Evolutionary conservation across 2,888 invertebrate genomes (phyloP), one percentile per base, ranked within the genome.

Genomic region (Deilephila elpenor): DNA sequence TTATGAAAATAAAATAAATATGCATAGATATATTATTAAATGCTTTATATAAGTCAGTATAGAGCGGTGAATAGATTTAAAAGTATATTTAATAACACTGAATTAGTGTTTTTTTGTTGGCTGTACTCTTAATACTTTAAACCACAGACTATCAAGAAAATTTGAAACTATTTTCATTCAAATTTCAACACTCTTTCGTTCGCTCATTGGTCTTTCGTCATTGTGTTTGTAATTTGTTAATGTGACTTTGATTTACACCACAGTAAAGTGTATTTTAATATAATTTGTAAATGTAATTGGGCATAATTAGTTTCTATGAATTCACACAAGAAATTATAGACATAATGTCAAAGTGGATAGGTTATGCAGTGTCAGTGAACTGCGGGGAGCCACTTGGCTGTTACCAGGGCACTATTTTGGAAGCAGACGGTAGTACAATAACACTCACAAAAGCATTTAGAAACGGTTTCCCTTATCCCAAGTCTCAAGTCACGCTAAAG

Each of bases 341-440:
- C 25, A 84, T 20, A 61, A 96, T 96, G 96, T 93, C 95, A 76
- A 93, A 95, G 80, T 97, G 96, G 96, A 89, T 97, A 77, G 98
- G 98, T 72, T 97, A 96, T 88, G 96, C 97, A 79, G 97, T 98
- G 78, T 98, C 98, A 25, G 96, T 98, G 75, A 97, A 97, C 88
- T 98, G 98, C 89, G 96, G 96, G 37, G 96, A 96, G 75, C 96
- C 96, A 67, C 89, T 97, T 77, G 98, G 98, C 70, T 96, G 96
- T 76, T 98, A 97, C 87, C 98, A 98, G 91, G 98, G 96, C 56
- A 95, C 95, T 67, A 98, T 98, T 77, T 92, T 96, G 73, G 95
- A 96, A 82, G 97, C 98, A 37, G 97, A 97, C 83, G 96, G 96
- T 71, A 92, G 94, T 64, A 95, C 96, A 71, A 96, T 98, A 78